A percentile compares a stretch with the other conserved stretches of the same genome.
phyloP scores from a whole-genome alignment of 1,140 invertebrate species.

The Galleria mellonella region DNA sequence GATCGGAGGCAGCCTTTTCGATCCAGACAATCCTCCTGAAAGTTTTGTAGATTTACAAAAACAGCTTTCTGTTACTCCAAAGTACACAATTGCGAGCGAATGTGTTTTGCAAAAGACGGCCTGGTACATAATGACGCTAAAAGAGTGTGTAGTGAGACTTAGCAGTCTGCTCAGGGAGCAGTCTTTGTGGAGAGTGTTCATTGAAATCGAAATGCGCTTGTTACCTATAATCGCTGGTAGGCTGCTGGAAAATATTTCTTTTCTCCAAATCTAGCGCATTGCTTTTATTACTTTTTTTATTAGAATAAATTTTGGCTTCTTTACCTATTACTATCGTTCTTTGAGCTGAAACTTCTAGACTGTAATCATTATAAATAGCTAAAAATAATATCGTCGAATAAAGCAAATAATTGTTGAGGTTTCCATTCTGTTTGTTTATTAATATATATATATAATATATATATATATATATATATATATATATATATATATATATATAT shows the following conservation, averaged over 20 bases:
- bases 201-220: constrained; percentile 70
- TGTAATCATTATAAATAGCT: no score
- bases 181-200: constrained; percentile 65
- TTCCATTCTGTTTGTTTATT: no score
- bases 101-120: constrained; percentile 34
- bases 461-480: no score
- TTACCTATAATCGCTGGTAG: constrained; percentile 74
- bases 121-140: constrained; percentile 33
- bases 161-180: constrained; percentile 17
- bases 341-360: no score
- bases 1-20: constrained; percentile 36
- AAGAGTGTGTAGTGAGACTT: constrained; percentile 16
- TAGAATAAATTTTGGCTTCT: no score
- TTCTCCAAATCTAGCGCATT: not conserved
- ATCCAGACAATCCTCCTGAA: constrained; percentile 37
- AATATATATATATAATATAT: no score
- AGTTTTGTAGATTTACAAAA: constrained; percentile 35
- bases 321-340: no score
- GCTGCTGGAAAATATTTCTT: constrained; percentile 35
- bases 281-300: no score
- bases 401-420: no score
- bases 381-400: no score
- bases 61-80: constrained; percentile 15
- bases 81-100: constrained; percentile 33
- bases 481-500: no score